Conservation (phyloP, 2,888 invertebrate genomes). For the Pherbina coryleti region DNA sequence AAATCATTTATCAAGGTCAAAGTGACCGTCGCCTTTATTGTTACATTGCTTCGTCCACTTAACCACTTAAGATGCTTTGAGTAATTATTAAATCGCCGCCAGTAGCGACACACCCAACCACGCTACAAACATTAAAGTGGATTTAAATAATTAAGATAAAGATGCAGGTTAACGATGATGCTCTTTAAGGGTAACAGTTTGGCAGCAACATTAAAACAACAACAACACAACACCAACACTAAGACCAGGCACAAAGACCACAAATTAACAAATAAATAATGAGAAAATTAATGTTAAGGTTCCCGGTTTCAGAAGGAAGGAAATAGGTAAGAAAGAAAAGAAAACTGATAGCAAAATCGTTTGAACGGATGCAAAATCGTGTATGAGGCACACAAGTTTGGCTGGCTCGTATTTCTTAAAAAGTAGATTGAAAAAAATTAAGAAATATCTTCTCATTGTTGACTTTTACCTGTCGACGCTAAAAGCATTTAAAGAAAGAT, state of each 20-base stretch:
- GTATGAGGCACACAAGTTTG: background rate
- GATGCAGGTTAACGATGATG: slow-evolving; percentile 13
- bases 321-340: background rate
- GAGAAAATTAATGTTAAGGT: slow-evolving; percentile 27
- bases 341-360: background rate
- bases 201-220: background rate
- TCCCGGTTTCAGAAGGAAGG: background rate
- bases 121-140: background rate
- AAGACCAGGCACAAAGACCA: background rate
- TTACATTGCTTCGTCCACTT: background rate
- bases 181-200: background rate
- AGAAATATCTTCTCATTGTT: no score
- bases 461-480: no score
- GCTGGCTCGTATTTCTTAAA: background rate
- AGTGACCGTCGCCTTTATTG: background rate
- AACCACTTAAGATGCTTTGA: slow-evolving; percentile 9
- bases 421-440: no score
- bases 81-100: slow-evolving; percentile 17
- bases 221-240: background rate
- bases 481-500: no score
- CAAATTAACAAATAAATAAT: slow-evolving; percentile 32
- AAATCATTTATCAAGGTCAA: slow-evolving; percentile 9
- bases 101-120: no score
- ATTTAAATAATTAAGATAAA: slow-evolving; percentile 25
- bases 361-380: background rate